These are phyloP conservation scores for Squalus acanthias DNA, from an alignment of 2,797 vertebrate genomes.

Conservation along the genomic window DNA sequence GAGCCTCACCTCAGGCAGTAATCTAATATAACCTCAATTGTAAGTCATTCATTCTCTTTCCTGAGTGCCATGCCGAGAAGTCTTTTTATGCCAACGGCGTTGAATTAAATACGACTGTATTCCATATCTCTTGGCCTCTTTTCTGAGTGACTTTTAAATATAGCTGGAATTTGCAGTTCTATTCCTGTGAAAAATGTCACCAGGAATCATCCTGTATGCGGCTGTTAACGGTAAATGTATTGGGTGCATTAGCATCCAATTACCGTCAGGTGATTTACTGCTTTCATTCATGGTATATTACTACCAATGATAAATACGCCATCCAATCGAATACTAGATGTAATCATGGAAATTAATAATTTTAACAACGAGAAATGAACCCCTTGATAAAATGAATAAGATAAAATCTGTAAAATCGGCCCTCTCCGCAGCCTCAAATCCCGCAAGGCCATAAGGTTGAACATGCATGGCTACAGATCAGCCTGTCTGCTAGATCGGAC, in stretches of 20 bases:
- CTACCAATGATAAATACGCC: background rate
- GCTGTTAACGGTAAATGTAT: slow-evolving; percentile 11
- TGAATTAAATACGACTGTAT: slow-evolving; percentile 16
- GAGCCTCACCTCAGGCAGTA: background rate
- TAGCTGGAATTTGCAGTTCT: background rate
- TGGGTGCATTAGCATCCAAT: background rate
- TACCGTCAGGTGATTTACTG: background rate
- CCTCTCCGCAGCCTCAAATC: background rate
- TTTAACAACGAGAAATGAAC: background rate
- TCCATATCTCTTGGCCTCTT: slow-evolving; percentile 3
- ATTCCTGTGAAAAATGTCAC: background rate
- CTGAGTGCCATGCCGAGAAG: background rate
- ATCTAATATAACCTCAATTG: slow-evolving; percentile 6
- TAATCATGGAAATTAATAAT: background rate
- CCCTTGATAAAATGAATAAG: background rate
- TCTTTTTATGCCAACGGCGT: background rate
- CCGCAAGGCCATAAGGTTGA: background rate
- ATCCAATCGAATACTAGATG: background rate
- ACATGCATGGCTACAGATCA: background rate
- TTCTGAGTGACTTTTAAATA: background rate
- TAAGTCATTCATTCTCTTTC: background rate
- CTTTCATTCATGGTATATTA: background rate
- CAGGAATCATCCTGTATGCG: background rate
- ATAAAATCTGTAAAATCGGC: background rate
- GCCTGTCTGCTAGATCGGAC: background rate